Conservation (phyloP, 2,113 vertebrate genomes). For the Tyto alba region DNA sequence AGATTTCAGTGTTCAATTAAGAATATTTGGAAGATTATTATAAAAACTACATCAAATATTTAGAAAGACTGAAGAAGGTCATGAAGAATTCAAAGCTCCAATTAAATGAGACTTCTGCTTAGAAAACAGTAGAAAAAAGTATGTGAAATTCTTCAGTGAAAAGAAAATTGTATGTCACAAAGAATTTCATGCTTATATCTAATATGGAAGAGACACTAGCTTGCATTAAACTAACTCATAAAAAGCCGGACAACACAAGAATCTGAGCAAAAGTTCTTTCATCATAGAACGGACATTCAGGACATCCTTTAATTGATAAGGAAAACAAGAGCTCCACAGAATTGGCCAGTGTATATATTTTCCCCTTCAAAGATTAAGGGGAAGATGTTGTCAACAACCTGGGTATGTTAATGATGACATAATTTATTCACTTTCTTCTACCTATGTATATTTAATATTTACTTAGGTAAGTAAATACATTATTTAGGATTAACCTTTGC, state of each 20-base stretch:
- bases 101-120: not conserved
- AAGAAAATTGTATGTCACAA: not conserved
- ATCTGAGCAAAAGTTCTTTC: not conserved
- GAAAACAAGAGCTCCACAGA: accelerated
- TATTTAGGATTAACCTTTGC: not conserved
- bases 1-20: not conserved
- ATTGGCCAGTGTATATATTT: not conserved
- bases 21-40: not conserved
- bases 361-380: not conserved
- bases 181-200: not conserved
- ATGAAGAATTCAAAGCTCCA: not conserved
- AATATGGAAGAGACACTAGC: not conserved
- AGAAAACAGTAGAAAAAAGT: not conserved
- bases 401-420: not conserved
- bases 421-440: not conserved
- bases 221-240: not conserved
- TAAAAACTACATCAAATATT: not conserved
- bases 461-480: not conserved
- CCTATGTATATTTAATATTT: not conserved
- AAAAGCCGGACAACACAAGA: not conserved
- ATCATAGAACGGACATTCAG: not conserved
- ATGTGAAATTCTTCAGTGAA: not conserved
- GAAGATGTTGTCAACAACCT: not conserved
- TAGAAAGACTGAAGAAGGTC: not conserved
- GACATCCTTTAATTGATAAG: not conserved